Base-by-base conservation (phyloP, 2,797 vertebrate genomes). In the Pagetopsis macropterus region DNA sequence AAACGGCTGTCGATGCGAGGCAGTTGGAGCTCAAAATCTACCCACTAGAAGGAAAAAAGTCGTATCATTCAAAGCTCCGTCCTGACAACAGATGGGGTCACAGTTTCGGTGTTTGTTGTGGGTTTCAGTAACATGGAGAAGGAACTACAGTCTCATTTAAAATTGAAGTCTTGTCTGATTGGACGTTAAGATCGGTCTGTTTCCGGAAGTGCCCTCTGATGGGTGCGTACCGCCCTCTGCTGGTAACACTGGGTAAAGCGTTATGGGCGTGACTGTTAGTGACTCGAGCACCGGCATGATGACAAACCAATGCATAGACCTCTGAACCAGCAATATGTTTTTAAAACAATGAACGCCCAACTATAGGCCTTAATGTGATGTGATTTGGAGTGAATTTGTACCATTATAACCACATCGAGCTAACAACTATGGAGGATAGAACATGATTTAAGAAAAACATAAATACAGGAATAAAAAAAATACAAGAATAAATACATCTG, bases 151-250 rank as follows among this genome's bases (percentile, higher is more conserved):
- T 81, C 84, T 75, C 62, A 37, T 92, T 94, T 92, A 88, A 94
- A 94, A 93, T 40, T 72, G 57, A 70, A 68, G 61, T 71, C 70
- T 65, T 10, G 17, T 87, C 51, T 91, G 87, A 95, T 95, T 94
- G 94, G 94, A 78, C 63, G 75, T 65, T 40, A 50, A 54, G 19
- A 37, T 83, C 33, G 37, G n/a, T 79, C 87, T 91, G 87, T 88
- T 90, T 87, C 83, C 84, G 85, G 90, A 92, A 93, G 79, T 87
- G 44, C 5, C 21, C 2, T 31, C 27, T 6, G 7, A 5, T 21
- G 7, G 3, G 10, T 16, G n/a, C 8, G 11, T 65, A 64, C 12
- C 61, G 78, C 83, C 89, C 41, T 2, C 91, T 88, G 33, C 33
- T 67, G 91, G 83, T 27, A 1, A 46, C 23, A 11, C 7, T 5